These are phyloP conservation scores for Sebastes itinus DNA, from an alignment of 2,797 vertebrate species.

Conservation along the genomic window DNA sequence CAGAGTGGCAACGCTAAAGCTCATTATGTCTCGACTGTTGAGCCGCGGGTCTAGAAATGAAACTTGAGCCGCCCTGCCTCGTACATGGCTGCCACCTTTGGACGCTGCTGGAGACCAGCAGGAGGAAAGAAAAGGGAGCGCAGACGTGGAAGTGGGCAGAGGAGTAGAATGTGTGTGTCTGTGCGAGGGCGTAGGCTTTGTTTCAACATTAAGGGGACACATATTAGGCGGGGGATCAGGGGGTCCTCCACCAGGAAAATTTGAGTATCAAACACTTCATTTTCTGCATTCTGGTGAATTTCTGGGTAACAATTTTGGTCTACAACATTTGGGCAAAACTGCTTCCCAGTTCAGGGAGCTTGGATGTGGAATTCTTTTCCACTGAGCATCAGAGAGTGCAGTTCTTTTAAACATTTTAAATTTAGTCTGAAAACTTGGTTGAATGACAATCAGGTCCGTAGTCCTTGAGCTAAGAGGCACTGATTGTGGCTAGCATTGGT, in stretches of 20 bases:
- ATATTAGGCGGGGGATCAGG: neutral
- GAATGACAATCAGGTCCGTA: too few species aligned
- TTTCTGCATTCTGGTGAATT: neutral
- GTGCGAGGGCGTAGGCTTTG: neutral
- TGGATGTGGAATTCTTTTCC: neutral
- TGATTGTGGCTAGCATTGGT: neutral
- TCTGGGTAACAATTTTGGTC: neutral
- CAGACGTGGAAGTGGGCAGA: conserved; percentile 37
- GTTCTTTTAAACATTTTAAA: neutral
- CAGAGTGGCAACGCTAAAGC: conserved; percentile 73
- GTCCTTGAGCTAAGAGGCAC: neutral
- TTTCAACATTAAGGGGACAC: neutral
- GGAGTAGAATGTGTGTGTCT: conserved; percentile 52
- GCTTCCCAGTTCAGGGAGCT: neutral
- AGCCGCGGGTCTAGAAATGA: conserved; percentile 71
- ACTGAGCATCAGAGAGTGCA: neutral
- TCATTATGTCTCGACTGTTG: conserved; percentile 72
- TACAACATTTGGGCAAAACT: neutral
- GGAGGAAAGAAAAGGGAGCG: conserved; percentile 41
- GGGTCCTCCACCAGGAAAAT: neutral
- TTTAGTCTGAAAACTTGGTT: neutral
- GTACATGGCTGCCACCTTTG: conserved; percentile 59
- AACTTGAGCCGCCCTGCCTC: conserved; percentile 58
- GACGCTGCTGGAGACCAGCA: conserved; percentile 63
- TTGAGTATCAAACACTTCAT: neutral